Evolutionary conservation across 2,888 invertebrate genomes (phyloP).

Genomic region (Malthinus flaveolus): DNA sequence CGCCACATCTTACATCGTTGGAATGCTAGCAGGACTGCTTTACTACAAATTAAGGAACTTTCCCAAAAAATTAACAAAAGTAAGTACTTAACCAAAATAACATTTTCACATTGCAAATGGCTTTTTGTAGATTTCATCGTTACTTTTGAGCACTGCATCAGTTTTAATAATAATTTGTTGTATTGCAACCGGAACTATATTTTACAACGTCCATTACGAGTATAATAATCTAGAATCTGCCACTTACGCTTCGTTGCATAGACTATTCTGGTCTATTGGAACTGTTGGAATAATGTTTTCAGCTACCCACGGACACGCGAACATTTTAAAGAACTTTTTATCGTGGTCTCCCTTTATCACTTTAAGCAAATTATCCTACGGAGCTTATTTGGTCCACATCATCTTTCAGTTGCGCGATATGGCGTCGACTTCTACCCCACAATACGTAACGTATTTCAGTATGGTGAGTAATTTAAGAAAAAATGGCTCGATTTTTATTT

Average conservation of each 20-base stretch:
- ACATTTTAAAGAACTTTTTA: conserved; percentile 52
- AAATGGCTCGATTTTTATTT: background rate
- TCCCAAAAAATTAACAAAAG: conserved; percentile 46
- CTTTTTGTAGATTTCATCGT: conserved; percentile 57
- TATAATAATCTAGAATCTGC: conserved; percentile 60
- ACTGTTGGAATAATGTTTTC: conserved; percentile 57
- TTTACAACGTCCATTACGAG: conserved; percentile 56
- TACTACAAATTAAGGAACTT: conserved; percentile 48
- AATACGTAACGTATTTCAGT: conserved; percentile 48
- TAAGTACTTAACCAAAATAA: conserved; percentile 45
- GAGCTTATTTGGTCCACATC: conserved; percentile 62
- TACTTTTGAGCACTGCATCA: conserved; percentile 52
- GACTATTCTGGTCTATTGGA: conserved; percentile 61
- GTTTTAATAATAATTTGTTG: conserved; percentile 55
- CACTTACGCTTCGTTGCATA: conserved; percentile 61
- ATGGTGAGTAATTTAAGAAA: conserved; percentile 44
- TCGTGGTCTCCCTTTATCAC: conserved; percentile 64
- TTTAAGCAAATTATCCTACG: conserved; percentile 63
- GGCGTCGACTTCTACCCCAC: conserved; percentile 57
- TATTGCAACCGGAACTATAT: conserved; percentile 57
- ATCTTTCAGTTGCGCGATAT: conserved; percentile 58
- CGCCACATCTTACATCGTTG: conserved; percentile 62
- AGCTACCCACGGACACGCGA: conserved; percentile 57
- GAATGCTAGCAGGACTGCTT: conserved; percentile 60
- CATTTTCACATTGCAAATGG: no score